A percentile compares a stretch with the other conserved stretches of the same genome.
Conservation (phyloP, 2,797 vertebrate species). For the Lagocephalus sceleratus region DNA sequence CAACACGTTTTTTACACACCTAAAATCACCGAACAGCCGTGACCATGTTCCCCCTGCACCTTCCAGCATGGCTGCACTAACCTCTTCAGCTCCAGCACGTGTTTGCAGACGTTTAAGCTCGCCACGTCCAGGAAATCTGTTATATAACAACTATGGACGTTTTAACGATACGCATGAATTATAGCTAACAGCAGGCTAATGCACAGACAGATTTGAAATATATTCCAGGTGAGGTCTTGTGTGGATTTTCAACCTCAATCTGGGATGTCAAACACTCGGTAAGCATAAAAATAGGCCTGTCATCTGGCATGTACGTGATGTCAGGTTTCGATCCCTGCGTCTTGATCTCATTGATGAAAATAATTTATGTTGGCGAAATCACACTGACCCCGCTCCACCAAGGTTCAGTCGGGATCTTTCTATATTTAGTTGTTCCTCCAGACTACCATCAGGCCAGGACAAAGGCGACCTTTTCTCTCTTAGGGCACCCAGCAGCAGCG, state of each 20-base stretch:
- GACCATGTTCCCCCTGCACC: no score
- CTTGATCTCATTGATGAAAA: neutral
- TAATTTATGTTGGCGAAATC: neutral
- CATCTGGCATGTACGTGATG: no score
- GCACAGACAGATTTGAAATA: neutral
- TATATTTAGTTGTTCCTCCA: neutral
- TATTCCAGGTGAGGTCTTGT: neutral
- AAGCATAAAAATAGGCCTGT: no score
- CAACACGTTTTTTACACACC: no score
- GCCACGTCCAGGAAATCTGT: no score
- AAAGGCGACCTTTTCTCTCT: no score
- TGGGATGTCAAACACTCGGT: neutral
- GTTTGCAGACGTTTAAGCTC: no score
- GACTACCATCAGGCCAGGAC: no score
- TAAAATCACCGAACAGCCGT: no score
- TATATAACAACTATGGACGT: neutral
- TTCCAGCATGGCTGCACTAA: no score
- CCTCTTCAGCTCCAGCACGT: no score
- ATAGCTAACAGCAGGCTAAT: neutral
- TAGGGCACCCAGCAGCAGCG: no score
- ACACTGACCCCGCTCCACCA: neutral
- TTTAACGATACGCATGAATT: neutral
- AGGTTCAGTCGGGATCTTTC: neutral
- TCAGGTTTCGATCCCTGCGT: neutral
- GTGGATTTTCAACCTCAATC: neutral